phyloP scores from a whole-genome alignment of 64 coral and sea anemone species.

The Dendronephthya gigantea region DNA sequence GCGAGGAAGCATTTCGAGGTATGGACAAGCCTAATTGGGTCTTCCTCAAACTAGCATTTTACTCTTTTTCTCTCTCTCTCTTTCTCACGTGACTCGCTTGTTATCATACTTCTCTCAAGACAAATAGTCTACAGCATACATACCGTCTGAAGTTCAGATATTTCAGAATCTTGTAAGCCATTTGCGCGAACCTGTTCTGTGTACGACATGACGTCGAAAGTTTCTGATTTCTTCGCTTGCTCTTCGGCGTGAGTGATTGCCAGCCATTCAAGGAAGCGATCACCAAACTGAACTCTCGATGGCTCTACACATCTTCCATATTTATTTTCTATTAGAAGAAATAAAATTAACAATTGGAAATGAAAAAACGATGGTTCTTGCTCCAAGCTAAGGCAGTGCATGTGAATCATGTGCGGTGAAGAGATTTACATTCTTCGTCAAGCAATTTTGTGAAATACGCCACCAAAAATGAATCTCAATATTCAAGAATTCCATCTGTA shows the following conservation, averaged over 20 bases:
- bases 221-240: neutral
- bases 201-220: neutral
- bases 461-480: no score
- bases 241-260: neutral
- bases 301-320: neutral
- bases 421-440: no score
- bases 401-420: no score
- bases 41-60: no score
- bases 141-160: neutral
- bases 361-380: neutral
- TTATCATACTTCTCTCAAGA: neutral
- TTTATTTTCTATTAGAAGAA: neutral
- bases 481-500: neutral
- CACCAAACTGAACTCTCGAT: neutral
- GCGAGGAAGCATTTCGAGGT: no score
- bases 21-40: no score
- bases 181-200: neutral
- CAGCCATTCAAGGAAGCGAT: slow-evolving; percentile 3
- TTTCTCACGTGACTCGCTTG: neutral
- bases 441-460: no score
- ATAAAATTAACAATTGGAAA: neutral
- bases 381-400: neutral
- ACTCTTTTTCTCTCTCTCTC: no score
- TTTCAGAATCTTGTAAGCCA: neutral
- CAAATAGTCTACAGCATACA: neutral